Conservation (phyloP, 1,140 invertebrate genomes). For the Drosophila micromelanica region DNA sequence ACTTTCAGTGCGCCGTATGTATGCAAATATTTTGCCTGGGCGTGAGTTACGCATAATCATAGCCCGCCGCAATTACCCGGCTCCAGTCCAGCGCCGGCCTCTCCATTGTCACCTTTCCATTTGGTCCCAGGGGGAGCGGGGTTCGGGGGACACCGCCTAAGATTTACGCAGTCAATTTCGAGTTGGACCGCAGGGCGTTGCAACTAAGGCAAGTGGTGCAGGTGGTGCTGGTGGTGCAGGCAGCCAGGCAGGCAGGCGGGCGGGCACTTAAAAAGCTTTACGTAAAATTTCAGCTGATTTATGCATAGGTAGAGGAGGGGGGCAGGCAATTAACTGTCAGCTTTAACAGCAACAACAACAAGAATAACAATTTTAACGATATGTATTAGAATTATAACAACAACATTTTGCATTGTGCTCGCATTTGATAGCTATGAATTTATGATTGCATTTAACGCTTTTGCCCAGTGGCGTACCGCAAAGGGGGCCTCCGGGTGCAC, state of each 20-base stretch:
- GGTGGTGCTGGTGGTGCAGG: constrained; percentile 9
- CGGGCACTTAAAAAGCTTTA: constrained; percentile 13
- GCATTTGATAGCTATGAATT: constrained; percentile 46
- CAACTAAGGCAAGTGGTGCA: constrained; percentile 10
- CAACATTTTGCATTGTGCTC: constrained; percentile 42
- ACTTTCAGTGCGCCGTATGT: constrained; percentile 41
- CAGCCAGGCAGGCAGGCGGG: constrained; percentile 7
- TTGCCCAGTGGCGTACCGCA: constrained; percentile 16
- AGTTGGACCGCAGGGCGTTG: constrained; percentile 47
- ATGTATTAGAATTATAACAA: constrained; percentile 39
- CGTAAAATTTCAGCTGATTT: constrained; percentile 41
- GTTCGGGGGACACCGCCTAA: constrained; percentile 28
- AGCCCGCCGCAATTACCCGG: constrained; percentile 15
- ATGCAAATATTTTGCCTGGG: constrained; percentile 61
- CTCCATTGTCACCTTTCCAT: constrained; percentile 70
- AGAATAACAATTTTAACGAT: neutral
- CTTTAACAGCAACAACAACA: constrained; percentile 1
- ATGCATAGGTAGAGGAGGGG: constrained; percentile 26
- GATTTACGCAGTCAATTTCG: constrained; percentile 42
- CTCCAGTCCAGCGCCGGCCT: neutral
- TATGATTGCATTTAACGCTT: constrained; percentile 41
- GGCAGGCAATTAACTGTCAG: constrained; percentile 44
- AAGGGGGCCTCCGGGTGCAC: neutral
- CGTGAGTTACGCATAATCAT: constrained; percentile 56
- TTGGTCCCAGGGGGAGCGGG: constrained; percentile 36